Evolutionary conservation across 2,113 vertebrate species (phyloP).

Genomic region (Ramphastos sulfuratus): DNA sequence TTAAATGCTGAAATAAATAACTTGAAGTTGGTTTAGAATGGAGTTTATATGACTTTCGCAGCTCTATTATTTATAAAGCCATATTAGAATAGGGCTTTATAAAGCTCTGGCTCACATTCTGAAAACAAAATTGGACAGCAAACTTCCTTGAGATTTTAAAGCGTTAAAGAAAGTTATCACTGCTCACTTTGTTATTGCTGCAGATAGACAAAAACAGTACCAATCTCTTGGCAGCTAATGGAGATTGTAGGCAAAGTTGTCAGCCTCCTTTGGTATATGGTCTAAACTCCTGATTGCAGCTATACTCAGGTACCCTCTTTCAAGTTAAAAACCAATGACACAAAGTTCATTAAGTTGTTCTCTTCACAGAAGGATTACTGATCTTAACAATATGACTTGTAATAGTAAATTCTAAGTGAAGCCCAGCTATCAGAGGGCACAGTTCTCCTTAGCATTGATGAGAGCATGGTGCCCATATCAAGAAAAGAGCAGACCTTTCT

Average conservation of each 20-base stretch:
- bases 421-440: background rate
- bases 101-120: background rate
- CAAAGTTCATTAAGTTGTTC: background rate
- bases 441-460: background rate
- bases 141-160: background rate
- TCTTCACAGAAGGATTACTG: background rate
- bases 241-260: fast-evolving
- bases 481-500: background rate
- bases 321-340: background rate
- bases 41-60: background rate
- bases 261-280: background rate
- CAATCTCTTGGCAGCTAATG: background rate
- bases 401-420: background rate
- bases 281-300: background rate
- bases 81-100: background rate
- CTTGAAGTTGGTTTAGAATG: background rate
- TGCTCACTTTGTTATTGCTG: background rate
- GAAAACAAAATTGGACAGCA: background rate
- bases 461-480: background rate
- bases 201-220: background rate
- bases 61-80: background rate
- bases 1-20: background rate
- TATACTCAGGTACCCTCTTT: background rate
- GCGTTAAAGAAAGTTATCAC: background rate
- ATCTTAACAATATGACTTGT: background rate